Base-by-base conservation (phyloP, 2,797 vertebrate species). In the Zalophus californianus region DNA sequence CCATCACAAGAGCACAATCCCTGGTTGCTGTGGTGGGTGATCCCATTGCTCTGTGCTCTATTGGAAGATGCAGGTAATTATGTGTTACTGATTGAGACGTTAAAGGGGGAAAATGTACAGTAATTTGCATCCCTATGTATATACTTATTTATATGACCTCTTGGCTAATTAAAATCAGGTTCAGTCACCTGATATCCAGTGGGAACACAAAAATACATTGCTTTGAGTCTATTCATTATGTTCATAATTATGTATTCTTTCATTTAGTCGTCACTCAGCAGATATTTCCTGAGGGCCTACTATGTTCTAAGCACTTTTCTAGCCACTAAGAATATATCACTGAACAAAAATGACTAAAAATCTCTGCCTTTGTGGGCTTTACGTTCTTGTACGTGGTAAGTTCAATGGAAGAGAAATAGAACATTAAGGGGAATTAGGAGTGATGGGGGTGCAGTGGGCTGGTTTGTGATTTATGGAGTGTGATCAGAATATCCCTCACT, bases 1-100 rank as follows among this genome's bases (percentile, higher is more conserved):
- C 99, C 99, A 99, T 99, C 98, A 99, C 99, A 58, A 99, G 99
- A 98, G 99, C 99, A 58, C 99, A 99, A 96, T 99, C 99, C 94
- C 98, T 99, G 98, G 99, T 99, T 97, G 99, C 99, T 50, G 99
- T 99, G 70, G 99, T 99, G 98, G 99, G 99, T 98, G 99, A 99
- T 98, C 99, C 99, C 87, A 99, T 99, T 88, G 99, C 99, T 66
- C 98, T 99, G 58, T 99, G 99, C 98, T 99, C 99, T 41, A 99
- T 99, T 96, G 99, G 99, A 70, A 99, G 99, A 98, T 99, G 99
- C 99, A 99, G 99, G 99, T 99, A 99, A 98, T 97, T 93, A 38
- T 52, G 41, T 95, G 80, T 94, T 73, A 44, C 50, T 64, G 64
- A 84, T 27, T 27, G 56, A 92, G 62, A 64, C 4, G 14, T 7